Conservation (phyloP, 2,113 vertebrate species). For the Gymnorhina tibicen region DNA sequence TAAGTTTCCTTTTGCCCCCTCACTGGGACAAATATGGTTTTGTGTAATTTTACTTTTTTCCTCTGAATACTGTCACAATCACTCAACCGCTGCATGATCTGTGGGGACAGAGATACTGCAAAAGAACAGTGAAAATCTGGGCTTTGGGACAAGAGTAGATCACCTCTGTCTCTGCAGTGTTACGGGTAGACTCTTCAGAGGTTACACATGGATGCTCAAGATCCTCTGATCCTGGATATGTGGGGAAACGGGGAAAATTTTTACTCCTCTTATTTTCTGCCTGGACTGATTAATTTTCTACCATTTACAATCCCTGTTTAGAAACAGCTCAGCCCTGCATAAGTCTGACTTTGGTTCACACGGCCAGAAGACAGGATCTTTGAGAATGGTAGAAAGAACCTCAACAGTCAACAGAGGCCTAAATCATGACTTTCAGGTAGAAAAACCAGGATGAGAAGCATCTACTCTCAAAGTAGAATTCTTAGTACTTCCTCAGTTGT, state of each 20-base stretch:
- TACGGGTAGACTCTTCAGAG: neutral
- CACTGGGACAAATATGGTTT: neutral
- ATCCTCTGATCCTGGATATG: neutral
- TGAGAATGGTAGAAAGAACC: neutral
- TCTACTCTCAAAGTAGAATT: neutral
- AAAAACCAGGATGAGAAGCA: neutral
- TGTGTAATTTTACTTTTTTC: neutral
- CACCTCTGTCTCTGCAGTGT: neutral
- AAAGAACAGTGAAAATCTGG: neutral
- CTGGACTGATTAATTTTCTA: neutral
- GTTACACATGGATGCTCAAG: neutral
- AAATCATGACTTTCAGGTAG: neutral
- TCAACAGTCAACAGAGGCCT: neutral
- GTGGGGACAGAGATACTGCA: neutral
- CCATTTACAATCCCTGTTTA: neutral
- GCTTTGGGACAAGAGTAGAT: neutral
- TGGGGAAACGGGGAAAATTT: neutral
- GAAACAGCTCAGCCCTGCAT: neutral
- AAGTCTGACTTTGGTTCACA: neutral
- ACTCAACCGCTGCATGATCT: neutral
- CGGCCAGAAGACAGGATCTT: neutral
- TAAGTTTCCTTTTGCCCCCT: neutral
- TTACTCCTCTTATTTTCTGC: neutral
- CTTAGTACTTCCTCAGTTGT: neutral
- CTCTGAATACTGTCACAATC: neutral